These are phyloP conservation scores for Coturnix japonica DNA, from an alignment of 2,113 vertebrate species.

Conservation along the genomic window DNA sequence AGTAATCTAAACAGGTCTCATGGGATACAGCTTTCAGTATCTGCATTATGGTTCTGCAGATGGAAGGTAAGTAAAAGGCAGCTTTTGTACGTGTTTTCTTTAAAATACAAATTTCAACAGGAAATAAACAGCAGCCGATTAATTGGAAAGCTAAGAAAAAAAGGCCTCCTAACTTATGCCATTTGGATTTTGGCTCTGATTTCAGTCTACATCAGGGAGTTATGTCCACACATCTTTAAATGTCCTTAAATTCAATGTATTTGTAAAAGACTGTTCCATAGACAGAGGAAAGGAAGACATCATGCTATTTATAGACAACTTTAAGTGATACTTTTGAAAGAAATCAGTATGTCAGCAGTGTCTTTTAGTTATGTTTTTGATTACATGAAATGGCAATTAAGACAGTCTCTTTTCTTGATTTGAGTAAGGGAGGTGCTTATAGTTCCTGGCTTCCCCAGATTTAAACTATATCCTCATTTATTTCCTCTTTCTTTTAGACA, in stretches of 20 bases:
- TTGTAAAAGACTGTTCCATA: background rate
- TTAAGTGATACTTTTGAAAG: background rate
- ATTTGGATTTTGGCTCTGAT: slow-evolving; percentile 13
- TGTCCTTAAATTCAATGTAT: background rate
- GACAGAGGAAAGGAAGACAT: background rate
- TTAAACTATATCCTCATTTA: background rate
- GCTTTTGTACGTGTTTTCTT: background rate
- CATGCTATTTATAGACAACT: background rate
- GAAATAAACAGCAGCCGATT: slow-evolving; percentile 15
- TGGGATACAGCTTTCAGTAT: background rate
- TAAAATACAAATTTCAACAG: slow-evolving; percentile 36
- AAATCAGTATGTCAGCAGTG: background rate
- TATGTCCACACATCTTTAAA: background rate
- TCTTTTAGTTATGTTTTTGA: background rate
- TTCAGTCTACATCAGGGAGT: background rate
- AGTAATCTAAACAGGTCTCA: background rate
- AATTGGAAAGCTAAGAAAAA: background rate
- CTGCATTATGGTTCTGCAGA: background rate
- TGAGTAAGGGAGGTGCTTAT: background rate
- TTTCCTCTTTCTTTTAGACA: background rate
- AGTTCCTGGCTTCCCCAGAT: background rate
- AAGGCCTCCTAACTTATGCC: background rate
- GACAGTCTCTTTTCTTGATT: background rate
- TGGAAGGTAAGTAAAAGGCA: slow-evolving; percentile 20
- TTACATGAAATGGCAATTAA: background rate